Evolutionary conservation across 2,888 invertebrate species (phyloP), one percentile per base, ranked within the genome.

Genomic region (Icerya purchasi): DNA sequence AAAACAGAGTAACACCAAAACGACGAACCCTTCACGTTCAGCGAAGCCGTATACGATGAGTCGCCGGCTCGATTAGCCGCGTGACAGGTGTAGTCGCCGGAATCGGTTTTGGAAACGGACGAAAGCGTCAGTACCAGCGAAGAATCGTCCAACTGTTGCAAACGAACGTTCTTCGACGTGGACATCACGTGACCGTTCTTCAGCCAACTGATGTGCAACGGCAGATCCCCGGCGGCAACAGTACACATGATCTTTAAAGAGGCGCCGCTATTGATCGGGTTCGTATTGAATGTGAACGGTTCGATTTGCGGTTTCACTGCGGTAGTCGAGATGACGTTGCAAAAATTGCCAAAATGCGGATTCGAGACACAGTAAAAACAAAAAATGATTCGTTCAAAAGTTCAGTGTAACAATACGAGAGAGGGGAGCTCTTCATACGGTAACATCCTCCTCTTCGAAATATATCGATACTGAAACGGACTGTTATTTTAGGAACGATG

Each of bases 181-280:
- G 61, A 63, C 57, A 66, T 19, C 2, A 66, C 67, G 53, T 68
- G 65, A 58, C 72, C 73, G 67, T 77, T 73, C 68, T 77, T 77
- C 50, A 74, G 69, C 87, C 87, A 88, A 56, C 77, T 76, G 62
- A 89, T 83, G 64, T 78, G 78, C 61, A 89, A 74, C 8, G 88
- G 88, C 63, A 82, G 72, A 70, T 89, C 88, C 25, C 88, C 86
- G 70, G 83, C 82, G 65, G 77, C 78, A 22, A 83, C 82, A 36
- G 80, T 78, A 70, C 86, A 87, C 60, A 78, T 58, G 2, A 61
- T 50, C 63, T 75, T 72, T 24, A 74, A 72, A 57, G 75, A 74
- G 64, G 74, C 73, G 51, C 76, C 77, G 61, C 75, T 76, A 67
- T 5, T 36, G n/a, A 50, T 22, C 5, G 75, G 75, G 63, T 72